A percentile compares a stretch with the other conserved stretches of the same genome.
phyloP scores from a whole-genome alignment of 2,113 vertebrate genomes.

The Clupea harengus region DNA sequence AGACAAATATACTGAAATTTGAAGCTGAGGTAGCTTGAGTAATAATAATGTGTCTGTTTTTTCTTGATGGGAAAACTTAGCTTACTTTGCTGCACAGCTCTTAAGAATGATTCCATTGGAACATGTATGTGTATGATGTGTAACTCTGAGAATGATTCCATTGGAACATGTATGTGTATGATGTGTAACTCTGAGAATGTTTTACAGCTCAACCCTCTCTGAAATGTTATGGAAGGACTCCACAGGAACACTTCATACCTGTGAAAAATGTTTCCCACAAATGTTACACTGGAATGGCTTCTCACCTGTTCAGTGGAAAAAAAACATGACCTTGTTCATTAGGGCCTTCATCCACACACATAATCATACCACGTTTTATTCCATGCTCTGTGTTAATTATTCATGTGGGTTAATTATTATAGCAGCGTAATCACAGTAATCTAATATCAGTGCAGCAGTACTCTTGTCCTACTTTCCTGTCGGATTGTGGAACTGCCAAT shows the following conservation, averaged over 20 bases:
- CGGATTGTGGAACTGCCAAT: too few relatives aligned
- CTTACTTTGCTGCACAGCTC: too few relatives aligned
- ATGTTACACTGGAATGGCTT: constrained; percentile 97
- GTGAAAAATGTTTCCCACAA: constrained; percentile 97
- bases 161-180: not conserved
- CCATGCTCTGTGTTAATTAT: too few relatives aligned
- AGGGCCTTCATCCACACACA: not conserved
- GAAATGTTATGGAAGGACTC: not conserved
- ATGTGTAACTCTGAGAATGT: not conserved
- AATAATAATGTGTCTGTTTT: too few relatives aligned
- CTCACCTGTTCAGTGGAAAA: constrained; percentile 81
- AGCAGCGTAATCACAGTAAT: too few relatives aligned
- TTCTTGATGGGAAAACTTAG: too few relatives aligned
- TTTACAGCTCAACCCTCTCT: not conserved
- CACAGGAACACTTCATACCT: constrained; percentile 72
- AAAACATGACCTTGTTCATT: constrained; percentile 44
- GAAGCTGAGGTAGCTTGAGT: too few relatives aligned
- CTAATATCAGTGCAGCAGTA: too few relatives aligned
- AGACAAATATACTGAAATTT: too few relatives aligned
- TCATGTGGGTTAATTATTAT: too few relatives aligned
- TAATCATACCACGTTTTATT: not conserved
- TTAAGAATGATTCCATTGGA: too few relatives aligned
- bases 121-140: not conserved
- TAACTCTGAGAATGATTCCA: not conserved
- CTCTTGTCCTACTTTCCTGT: too few relatives aligned